Percentiles rank a stretch among this genome's conserved stretches.
These are phyloP conservation scores for Mus spicilegus DNA, from an alignment of 2,113 vertebrate genomes.

Conservation along the genomic window DNA sequence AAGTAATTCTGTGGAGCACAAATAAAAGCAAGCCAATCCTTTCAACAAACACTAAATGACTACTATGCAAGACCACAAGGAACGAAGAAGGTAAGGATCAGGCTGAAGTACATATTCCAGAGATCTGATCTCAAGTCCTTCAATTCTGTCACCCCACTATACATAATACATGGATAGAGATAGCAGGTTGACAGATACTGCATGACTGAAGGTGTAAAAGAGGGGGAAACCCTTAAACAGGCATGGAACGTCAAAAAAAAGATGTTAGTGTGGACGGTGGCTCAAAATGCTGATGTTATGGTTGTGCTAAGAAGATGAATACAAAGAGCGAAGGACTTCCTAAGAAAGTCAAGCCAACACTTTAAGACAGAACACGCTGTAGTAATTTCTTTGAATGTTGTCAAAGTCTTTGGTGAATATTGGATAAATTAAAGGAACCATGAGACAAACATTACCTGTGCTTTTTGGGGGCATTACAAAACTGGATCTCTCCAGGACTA, in stretches of 20 bases:
- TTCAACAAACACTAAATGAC: background rate
- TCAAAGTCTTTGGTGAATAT: too few relatives aligned
- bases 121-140: background rate
- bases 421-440: background rate
- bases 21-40: background rate
- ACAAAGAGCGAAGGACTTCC: background rate
- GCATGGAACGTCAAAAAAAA: background rate
- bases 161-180: background rate
- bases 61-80: background rate
- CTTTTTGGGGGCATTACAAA: background rate
- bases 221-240: background rate
- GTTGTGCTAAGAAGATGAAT: background rate
- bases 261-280: background rate
- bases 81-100: background rate
- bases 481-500: background rate
- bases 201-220: background rate
- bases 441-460: background rate
- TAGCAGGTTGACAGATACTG: background rate
- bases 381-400: background rate
- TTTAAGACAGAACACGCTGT: background rate
- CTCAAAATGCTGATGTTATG: background rate
- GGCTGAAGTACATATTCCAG: background rate
- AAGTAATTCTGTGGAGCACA: constrained; percentile 30
- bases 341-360: background rate
- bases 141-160: background rate